Percentiles rank a stretch among this genome's conserved stretches.
Conservation (phyloP, 2,113 vertebrate genomes). For the Sterna hirundo region DNA sequence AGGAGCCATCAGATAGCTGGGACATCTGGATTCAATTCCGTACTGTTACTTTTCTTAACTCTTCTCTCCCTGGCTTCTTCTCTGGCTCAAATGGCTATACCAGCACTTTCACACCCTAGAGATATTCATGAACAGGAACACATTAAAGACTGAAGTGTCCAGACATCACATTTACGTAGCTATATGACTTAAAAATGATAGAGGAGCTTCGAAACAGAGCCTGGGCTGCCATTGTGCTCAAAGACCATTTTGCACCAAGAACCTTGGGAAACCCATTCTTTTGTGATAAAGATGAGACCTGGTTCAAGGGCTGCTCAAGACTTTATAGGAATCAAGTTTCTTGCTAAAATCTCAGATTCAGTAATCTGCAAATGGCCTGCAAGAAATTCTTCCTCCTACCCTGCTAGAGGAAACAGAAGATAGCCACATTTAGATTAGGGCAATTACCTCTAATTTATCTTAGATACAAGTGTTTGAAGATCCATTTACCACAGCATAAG, state of each 20-base stretch:
- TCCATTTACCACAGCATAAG: background rate
- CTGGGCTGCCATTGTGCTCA: background rate
- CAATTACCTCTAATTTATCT: background rate
- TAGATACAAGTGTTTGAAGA: background rate
- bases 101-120: background rate
- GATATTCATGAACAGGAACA: background rate
- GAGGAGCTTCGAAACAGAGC: background rate
- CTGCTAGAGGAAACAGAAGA: background rate
- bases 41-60: background rate
- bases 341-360: background rate
- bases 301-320: background rate
- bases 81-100: background rate
- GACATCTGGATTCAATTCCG: background rate
- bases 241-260: background rate
- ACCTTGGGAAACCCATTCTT: background rate
- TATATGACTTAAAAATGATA: background rate
- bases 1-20: background rate
- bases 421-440: background rate
- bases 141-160: background rate
- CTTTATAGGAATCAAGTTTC: background rate
- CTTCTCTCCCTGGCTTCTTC: background rate
- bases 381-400: background rate
- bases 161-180: background rate
- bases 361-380: background rate
- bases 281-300: background rate